phyloP scores from a whole-genome alignment of 2,888 invertebrate genomes.

The Synergus umbraculus region DNA sequence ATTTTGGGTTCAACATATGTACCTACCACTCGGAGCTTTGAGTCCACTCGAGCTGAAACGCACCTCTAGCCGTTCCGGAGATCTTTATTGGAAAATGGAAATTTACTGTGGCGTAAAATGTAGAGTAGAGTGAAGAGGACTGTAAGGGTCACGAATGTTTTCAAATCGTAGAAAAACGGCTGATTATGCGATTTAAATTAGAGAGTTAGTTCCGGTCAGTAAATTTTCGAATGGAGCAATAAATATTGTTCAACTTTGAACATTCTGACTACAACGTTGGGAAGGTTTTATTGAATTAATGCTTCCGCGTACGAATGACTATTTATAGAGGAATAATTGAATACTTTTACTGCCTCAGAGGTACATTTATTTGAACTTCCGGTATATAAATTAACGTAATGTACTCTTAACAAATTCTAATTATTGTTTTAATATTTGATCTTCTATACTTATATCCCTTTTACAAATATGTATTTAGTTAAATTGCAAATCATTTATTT shows the following conservation, averaged over 20 bases:
- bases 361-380: neutral
- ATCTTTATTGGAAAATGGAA: slow-evolving; percentile 66
- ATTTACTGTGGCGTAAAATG: slow-evolving; percentile 47
- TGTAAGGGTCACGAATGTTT: neutral
- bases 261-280: neutral
- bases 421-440: too few relatives aligned
- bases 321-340: neutral
- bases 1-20: slow-evolving; percentile 38
- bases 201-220: slow-evolving; percentile 3
- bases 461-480: too few relatives aligned
- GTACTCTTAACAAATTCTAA: too few relatives aligned
- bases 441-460: too few relatives aligned
- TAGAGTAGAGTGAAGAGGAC: slow-evolving; percentile 2
- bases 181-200: slow-evolving; percentile 36
- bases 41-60: slow-evolving; percentile 13
- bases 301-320: neutral
- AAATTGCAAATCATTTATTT: neutral
- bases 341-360: neutral
- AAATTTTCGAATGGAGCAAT: slow-evolving; percentile 3
- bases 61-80: slow-evolving; percentile 40
- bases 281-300: neutral
- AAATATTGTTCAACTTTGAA: neutral
- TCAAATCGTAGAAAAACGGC: slow-evolving; percentile 2
- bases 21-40: neutral
- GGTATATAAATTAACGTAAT: neutral